Conservation (phyloP, 2,797 vertebrate genomes). For the Oceanodroma leucorhoa region DNA sequence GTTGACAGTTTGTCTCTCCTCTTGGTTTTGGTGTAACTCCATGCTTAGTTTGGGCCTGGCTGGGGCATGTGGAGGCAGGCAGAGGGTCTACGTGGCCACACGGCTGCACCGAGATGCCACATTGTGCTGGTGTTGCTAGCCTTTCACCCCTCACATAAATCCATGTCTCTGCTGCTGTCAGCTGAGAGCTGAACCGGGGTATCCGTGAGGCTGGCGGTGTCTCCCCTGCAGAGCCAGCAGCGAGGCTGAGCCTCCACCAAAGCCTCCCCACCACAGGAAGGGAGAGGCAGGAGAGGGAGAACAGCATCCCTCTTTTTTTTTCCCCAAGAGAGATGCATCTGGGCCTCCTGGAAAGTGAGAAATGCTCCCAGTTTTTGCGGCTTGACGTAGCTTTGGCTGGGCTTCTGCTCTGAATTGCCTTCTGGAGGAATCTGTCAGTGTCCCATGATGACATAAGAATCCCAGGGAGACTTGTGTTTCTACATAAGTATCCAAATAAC, state of each 20-base stretch:
- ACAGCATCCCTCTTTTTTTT: background rate
- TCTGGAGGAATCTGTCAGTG: background rate
- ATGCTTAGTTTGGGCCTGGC: background rate
- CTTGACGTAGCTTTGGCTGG: background rate
- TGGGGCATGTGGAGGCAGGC: background rate
- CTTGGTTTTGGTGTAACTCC: background rate
- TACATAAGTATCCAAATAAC: background rate
- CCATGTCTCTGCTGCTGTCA: background rate
- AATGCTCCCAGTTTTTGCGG: background rate
- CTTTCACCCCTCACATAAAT: background rate
- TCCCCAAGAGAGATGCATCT: background rate
- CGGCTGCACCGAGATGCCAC: fast-evolving
- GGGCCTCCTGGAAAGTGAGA: background rate
- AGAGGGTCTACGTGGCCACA: fast-evolving
- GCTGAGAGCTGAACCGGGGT: fast-evolving
- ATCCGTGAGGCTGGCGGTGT: background rate
- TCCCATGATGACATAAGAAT: background rate
- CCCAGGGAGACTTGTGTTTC: background rate
- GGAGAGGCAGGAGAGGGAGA: background rate
- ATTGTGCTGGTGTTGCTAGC: background rate
- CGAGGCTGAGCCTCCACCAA: background rate
- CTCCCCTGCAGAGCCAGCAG: background rate
- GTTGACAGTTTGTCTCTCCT: background rate
- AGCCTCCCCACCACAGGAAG: background rate
- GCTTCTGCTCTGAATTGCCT: background rate